Conservation (phyloP, 1,140 invertebrate genomes). For the Scaptomyza pallida region DNA sequence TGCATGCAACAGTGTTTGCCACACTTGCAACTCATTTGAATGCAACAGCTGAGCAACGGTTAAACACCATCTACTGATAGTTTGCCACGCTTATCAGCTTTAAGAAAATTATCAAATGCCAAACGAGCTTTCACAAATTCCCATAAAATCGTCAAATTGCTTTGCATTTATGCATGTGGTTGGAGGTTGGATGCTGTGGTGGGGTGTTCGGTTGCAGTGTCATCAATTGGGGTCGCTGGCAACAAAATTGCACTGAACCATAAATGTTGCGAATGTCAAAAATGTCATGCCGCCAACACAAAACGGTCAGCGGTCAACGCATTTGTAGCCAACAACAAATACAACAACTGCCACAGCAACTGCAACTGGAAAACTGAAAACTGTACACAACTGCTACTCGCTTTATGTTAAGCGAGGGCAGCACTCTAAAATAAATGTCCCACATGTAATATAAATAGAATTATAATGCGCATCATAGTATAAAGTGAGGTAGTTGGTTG, state of each 20-base stretch:
- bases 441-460: slow-evolving; percentile 73
- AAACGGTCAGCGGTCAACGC: slow-evolving; percentile 52
- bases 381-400: slow-evolving; percentile 4
- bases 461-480: slow-evolving; percentile 59
- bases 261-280: slow-evolving; percentile 79
- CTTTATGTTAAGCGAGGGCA: slow-evolving; percentile 53
- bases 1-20: slow-evolving; percentile 50
- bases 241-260: slow-evolving; percentile 65
- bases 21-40: slow-evolving; percentile 33
- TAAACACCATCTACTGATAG: slow-evolving; percentile 8
- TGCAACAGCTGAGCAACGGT: slow-evolving; percentile 43
- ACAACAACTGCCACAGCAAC: slow-evolving; percentile 8
- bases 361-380: background rate
- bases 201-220: background rate
- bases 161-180: slow-evolving; percentile 46
- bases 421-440: slow-evolving; percentile 73
- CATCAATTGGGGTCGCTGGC: slow-evolving; percentile 39
- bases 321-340: slow-evolving; percentile 42
- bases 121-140: slow-evolving; percentile 46
- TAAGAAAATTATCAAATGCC: slow-evolving; percentile 34
- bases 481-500: slow-evolving; percentile 22
- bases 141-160: slow-evolving; percentile 61
- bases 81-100: slow-evolving; percentile 7
- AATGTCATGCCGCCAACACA: slow-evolving; percentile 72
- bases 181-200: too few species aligned